These are phyloP conservation scores for Hozukius guyotensis DNA, from an alignment of 2,797 vertebrate species.

Conservation along the genomic window DNA sequence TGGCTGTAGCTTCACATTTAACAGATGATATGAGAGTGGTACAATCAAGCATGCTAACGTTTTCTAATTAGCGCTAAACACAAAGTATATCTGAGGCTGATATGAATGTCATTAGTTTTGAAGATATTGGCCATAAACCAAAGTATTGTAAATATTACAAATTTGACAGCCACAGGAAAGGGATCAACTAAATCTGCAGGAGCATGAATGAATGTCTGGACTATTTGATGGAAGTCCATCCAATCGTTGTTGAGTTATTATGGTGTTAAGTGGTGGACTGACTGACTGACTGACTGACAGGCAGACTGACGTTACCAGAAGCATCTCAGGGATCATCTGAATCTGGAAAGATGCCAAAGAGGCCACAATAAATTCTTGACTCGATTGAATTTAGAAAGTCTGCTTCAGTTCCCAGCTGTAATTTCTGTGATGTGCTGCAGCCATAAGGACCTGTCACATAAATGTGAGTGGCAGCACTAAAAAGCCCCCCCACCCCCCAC, in stretches of 20 bases:
- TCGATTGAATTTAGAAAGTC: slow-evolving; percentile 17
- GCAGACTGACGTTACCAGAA: background rate
- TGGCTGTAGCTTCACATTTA: background rate
- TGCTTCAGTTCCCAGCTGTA: background rate
- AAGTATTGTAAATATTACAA: background rate
- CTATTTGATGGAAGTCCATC: background rate
- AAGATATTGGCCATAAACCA: background rate
- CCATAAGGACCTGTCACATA: slow-evolving; percentile 45
- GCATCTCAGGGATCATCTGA: background rate
- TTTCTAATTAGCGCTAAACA: background rate
- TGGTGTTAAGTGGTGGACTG: background rate
- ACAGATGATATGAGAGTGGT: background rate
- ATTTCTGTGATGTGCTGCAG: slow-evolving; percentile 16
- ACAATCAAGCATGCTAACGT: background rate
- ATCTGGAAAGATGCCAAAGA: background rate
- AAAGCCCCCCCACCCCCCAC: slow-evolving; percentile 24
- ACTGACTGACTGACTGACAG: too few species aligned
- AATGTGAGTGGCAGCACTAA: slow-evolving; percentile 35
- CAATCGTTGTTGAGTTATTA: background rate
- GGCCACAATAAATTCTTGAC: background rate
- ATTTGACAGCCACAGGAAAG: background rate
- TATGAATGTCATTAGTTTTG: background rate
- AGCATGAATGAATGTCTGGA: background rate
- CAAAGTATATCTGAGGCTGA: background rate
- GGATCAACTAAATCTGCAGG: background rate